A percentile compares a stretch with the other conserved stretches of the same genome.
Evolutionary conservation across 2,888 invertebrate genomes (phyloP).

Genomic region (Sinodicranocentrus sp.): DNA sequence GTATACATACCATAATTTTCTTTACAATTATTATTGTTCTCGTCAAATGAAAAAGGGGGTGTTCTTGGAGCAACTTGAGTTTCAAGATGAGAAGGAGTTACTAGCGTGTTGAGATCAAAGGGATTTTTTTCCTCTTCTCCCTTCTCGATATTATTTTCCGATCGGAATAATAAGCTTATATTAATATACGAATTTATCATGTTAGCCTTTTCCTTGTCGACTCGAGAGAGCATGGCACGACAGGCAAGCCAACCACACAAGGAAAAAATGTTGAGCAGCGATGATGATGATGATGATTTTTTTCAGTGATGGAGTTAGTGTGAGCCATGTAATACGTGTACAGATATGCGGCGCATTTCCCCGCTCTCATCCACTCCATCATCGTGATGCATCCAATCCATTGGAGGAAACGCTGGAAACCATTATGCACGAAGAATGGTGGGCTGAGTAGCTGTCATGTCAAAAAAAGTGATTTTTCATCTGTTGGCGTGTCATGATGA

Average conservation of each 20-base stretch:
- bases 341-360: constrained; percentile 14
- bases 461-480: constrained; percentile 76
- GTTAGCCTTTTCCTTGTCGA: too few species aligned
- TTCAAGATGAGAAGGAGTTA: too few species aligned
- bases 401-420: constrained; percentile 65
- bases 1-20: too few species aligned
- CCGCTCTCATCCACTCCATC: constrained; percentile 49
- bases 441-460: constrained; percentile 75
- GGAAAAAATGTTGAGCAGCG: background rate
- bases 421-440: constrained; percentile 65
- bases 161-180: too few species aligned
- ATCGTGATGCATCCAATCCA: constrained; percentile 65
- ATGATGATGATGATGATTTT: background rate
- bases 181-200: too few species aligned
- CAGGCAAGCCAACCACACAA: background rate
- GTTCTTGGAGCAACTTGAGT: too few species aligned
- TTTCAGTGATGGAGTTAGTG: background rate
- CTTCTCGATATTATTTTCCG: too few species aligned
- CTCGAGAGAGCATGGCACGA: background rate
- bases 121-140: too few species aligned
- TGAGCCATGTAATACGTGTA: background rate
- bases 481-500: constrained; percentile 69
- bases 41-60: too few species aligned
- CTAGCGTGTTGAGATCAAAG: too few species aligned
- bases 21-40: too few species aligned